Conservation (phyloP, 2,888 invertebrate genomes). For the Meta bourneti region DNA sequence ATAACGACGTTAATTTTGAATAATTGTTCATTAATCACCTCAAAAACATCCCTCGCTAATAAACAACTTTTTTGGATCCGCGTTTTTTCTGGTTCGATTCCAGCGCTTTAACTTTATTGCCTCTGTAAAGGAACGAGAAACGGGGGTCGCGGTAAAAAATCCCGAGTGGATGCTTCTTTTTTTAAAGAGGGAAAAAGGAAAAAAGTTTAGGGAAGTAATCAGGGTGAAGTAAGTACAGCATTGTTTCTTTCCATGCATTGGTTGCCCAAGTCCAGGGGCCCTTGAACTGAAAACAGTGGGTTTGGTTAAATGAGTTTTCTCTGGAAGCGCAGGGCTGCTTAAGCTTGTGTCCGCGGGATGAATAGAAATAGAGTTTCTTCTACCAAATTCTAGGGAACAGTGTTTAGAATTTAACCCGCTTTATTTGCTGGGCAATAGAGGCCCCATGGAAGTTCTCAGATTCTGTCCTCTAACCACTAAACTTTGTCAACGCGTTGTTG, state of each 20-base stretch:
- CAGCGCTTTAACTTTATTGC: constrained; percentile 39
- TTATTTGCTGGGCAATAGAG: no score
- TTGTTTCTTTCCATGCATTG: constrained; percentile 24
- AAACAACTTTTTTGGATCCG: constrained; percentile 29
- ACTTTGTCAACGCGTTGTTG: no score
- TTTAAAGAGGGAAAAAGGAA: neutral
- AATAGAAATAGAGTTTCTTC: constrained; percentile 5
- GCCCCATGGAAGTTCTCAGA: no score
- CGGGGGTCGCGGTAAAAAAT: constrained; percentile 18
- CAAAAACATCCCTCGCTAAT: constrained; percentile 59
- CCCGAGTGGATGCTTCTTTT: constrained; percentile 19
- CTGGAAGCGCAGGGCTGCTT: neutral
- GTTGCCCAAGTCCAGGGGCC: constrained; percentile 9
- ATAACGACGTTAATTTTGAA: constrained; percentile 73
- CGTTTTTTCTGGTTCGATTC: neutral
- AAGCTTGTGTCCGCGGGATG: neutral
- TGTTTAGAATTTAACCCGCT: neutral
- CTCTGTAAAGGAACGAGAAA: neutral
- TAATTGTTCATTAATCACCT: constrained; percentile 73
- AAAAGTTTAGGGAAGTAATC: constrained; percentile 13
- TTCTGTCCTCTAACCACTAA: no score
- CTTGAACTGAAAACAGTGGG: constrained; percentile 46
- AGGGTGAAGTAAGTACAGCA: constrained; percentile 22
- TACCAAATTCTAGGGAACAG: neutral
- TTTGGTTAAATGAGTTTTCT: constrained; percentile 39